Conservation (phyloP, 2,113 vertebrate species). For the Alethe castanea region DNA sequence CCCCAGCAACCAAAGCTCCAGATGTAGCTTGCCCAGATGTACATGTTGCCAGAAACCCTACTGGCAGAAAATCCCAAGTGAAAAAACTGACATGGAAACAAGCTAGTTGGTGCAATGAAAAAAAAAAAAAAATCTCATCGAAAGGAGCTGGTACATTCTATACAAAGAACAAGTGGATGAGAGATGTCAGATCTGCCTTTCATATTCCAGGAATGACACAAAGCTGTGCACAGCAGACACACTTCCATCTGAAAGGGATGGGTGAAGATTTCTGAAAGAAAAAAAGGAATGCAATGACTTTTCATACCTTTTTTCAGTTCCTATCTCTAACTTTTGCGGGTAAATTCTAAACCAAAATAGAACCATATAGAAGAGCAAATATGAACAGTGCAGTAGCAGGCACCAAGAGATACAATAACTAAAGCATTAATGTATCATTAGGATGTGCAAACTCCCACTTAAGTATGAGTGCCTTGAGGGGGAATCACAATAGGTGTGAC, state of each 20-base stretch:
- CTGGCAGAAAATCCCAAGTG: background rate
- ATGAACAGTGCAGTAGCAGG: background rate
- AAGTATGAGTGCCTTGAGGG: background rate
- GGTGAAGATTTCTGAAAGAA: background rate
- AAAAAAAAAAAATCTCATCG: background rate
- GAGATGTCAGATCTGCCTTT: background rate
- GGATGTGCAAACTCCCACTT: background rate
- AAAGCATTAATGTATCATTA: background rate
- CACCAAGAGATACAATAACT: background rate
- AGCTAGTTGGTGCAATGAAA: background rate
- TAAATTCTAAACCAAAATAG: background rate
- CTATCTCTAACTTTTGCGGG: background rate
- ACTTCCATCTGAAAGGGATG: background rate
- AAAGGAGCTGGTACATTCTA: background rate
- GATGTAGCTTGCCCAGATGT: background rate
- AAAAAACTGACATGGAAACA: background rate
- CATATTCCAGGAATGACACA: background rate
- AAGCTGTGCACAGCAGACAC: background rate
- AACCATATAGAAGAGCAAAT: background rate
- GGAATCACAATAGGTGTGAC: background rate
- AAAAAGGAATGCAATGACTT: background rate
- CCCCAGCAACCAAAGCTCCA: background rate
- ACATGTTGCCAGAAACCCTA: background rate
- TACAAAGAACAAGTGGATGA: background rate
- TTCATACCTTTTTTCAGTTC: background rate